A percentile compares a stretch with the other conserved stretches of the same genome.
These are phyloP conservation scores for Gila orcuttii DNA, from an alignment of 2,113 vertebrate genomes.

Conservation along the genomic window DNA sequence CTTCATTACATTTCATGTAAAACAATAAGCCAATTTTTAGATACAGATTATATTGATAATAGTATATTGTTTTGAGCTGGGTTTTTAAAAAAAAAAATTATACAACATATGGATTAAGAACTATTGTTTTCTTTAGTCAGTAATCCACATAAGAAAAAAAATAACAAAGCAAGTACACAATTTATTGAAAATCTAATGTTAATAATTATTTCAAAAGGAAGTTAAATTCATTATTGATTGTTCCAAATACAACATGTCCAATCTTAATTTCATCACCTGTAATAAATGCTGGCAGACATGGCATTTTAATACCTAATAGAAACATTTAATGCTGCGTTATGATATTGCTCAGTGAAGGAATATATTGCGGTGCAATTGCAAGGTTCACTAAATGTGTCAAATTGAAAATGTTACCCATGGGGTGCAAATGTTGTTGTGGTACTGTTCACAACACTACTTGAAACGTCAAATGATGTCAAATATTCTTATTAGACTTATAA, in stretches of 20 bases:
- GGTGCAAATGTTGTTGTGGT: background rate
- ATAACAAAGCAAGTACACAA: background rate
- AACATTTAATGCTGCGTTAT: background rate
- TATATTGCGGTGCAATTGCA: background rate
- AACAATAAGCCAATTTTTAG: background rate
- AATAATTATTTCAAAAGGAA: background rate
- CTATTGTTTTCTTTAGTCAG: too few relatives aligned
- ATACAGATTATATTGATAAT: background rate
- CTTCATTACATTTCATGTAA: background rate
- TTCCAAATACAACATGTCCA: background rate
- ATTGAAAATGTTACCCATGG: constrained; percentile 25
- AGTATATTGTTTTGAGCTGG: background rate
- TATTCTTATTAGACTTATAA: background rate
- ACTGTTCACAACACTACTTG: background rate
- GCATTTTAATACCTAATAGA: constrained; percentile 1
- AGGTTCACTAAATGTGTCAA: constrained; percentile 24
- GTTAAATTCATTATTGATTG: background rate
- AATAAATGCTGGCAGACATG: background rate
- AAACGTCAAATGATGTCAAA: background rate
- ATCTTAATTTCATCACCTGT: background rate
- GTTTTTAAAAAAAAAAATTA: too few relatives aligned
- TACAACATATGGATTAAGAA: too few relatives aligned
- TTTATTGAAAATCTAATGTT: background rate
- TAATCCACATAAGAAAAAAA: too few relatives aligned
- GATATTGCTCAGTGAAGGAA: background rate